phyloP scores from a whole-genome alignment of 2,797 vertebrate genomes.

The Phrynocephalus guinanensis region DNA sequence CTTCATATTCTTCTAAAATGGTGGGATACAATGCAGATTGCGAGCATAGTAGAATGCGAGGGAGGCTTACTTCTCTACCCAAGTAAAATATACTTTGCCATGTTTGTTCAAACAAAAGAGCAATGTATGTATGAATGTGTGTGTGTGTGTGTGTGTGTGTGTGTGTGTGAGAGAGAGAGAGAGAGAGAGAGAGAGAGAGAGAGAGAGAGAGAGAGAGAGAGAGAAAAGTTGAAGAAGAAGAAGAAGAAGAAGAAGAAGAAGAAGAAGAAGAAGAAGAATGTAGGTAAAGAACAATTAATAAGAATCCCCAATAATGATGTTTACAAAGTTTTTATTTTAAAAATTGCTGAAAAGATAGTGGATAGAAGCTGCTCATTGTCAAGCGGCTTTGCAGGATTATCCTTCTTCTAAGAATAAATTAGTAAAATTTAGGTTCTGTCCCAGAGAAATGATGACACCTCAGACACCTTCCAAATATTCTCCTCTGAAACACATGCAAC shows the following conservation, averaged over 20 bases:
- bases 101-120: background rate
- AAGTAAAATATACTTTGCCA: background rate
- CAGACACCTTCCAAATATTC: background rate
- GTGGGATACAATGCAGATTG: background rate
- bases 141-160: no score
- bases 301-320: background rate
- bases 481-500: background rate
- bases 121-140: background rate
- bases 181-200: no score
- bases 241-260: no score
- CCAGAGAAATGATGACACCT: background rate
- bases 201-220: no score
- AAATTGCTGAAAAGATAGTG: no score
- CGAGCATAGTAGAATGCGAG: background rate
- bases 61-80: background rate
- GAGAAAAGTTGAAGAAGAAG: no score
- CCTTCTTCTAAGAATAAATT: background rate
- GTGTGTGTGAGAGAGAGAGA: no score
- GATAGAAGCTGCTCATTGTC: background rate
- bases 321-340: background rate
- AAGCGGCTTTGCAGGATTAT: background rate
- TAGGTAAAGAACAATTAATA: background rate
- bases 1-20: background rate
- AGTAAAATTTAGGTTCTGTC: background rate
- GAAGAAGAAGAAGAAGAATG: no score